Evolutionary conservation across 2,888 invertebrate species (phyloP).

Genomic region (Agrochola lota): DNA sequence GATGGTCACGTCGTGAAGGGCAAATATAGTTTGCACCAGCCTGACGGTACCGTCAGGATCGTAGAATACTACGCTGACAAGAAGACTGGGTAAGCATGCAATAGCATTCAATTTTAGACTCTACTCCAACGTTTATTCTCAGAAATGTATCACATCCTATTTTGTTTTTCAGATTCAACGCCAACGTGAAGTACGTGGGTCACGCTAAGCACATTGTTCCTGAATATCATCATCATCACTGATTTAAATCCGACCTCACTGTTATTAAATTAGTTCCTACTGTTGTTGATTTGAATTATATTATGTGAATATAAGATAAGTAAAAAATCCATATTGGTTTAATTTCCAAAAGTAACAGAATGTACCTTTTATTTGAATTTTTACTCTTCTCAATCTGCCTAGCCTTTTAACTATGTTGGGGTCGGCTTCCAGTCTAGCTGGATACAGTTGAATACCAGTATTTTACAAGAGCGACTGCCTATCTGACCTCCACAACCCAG

Average conservation of each 20-base stretch:
- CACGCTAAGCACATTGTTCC: constrained; percentile 67
- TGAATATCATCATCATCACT: constrained; percentile 63
- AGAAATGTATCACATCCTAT: not conserved
- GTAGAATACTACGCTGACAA: constrained; percentile 84
- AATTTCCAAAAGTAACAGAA: not conserved
- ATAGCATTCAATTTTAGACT: not conserved
- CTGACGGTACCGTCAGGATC: constrained; percentile 83
- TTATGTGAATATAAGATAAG: not conserved
- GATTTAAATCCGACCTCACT: constrained; percentile 8
- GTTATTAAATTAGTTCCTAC: constrained; percentile 17
- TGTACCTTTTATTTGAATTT: too few species aligned
- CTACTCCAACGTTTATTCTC: not conserved
- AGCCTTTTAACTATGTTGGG: too few species aligned
- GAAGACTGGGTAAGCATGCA: constrained; percentile 49
- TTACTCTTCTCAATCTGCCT: too few species aligned
- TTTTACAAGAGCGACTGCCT: too few species aligned
- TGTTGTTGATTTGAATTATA: constrained; percentile 34
- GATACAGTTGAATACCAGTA: too few species aligned
- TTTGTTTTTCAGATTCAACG: constrained; percentile 72
- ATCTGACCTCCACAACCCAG: too few species aligned
- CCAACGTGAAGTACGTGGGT: constrained; percentile 67
- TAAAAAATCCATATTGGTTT: not conserved
- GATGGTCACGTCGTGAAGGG: constrained; percentile 80
- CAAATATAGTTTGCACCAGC: constrained; percentile 82
- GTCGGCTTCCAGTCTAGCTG: too few species aligned